Base-by-base conservation (phyloP, 2,113 vertebrate genomes). In the Nycticebus coucang region DNA sequence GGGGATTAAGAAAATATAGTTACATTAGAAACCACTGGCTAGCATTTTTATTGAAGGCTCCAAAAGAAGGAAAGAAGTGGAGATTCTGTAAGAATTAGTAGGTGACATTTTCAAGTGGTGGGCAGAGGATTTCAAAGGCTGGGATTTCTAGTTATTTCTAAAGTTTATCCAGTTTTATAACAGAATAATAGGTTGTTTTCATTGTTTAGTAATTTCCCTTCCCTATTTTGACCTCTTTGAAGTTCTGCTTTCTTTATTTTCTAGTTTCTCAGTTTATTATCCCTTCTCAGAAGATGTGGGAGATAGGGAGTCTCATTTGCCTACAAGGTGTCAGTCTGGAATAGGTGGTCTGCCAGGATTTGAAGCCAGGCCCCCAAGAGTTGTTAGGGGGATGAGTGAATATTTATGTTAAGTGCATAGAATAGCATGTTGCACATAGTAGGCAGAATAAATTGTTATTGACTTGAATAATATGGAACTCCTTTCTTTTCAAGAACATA, bases 221-320 rank as follows among this genome's bases (percentile, higher is more conserved):
- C 69, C 93, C 59, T 83, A 55, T 93, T 90, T 71, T 91, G 79
- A 79, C 37, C 30, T 84, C 75, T 95, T 95, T 86, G 50, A 86
- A 97, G 95, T 96, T 98, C 94, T 97, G 87, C 88, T 97, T 96
- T 92, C 94, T 85, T 92, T 91, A 77, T 95, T 97, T 97, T 92
- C 79, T 95, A n/a, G 74, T 94, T 96, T 95, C 95, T 95, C 35
- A 24, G 74, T 94, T 93, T 83, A 78, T 96, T 89, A 77, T 96
- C 93, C 26, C 64, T 95, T 93, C 92, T 82, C 91, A 78, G 91
- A 57, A 91, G 88, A 81, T 90, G 64, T 0, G 60, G 68, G 57
- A n/a, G 24, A 14, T 33, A 64, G 55, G 60, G 68, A 35, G 41
- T 53, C 28, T 72, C 37, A 62, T 93, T 92, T 69, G 37, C 71